Percentiles rank a stretch among this genome's conserved stretches.
phyloP scores from a whole-genome alignment of 2,888 invertebrate species.

The Oegoconia quadripuncta region DNA sequence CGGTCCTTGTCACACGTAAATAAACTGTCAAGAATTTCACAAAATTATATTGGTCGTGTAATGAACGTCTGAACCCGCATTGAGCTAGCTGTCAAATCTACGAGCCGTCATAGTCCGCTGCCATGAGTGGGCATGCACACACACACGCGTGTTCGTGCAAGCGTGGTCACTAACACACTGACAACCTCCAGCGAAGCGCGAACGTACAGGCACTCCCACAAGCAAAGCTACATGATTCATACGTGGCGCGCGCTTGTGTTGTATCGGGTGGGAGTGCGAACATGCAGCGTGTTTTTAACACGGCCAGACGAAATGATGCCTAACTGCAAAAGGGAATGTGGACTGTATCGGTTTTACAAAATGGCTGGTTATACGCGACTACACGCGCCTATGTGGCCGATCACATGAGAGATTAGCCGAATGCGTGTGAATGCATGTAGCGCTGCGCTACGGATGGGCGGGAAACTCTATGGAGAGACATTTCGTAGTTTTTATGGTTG shows the following conservation, averaged over 20 bases:
- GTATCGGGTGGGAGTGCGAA: conserved; percentile 76
- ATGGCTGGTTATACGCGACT: conserved; percentile 59
- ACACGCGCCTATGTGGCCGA: conserved; percentile 66
- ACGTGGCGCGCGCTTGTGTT: conserved; percentile 64
- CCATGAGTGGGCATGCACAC: conserved; percentile 75
- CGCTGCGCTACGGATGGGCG: conserved; percentile 63
- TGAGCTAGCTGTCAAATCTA: conserved; percentile 81
- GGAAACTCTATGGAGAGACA: conserved; percentile 54
- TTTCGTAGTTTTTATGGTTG: conserved; percentile 45
- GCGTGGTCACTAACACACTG: conserved; percentile 72
- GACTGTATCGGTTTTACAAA: conserved; percentile 68
- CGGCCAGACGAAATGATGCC: conserved; percentile 75
- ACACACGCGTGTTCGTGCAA: conserved; percentile 56
- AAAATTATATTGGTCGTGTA: conserved; percentile 71
- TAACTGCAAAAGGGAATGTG: conserved; percentile 64
- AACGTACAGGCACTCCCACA: conserved; percentile 64
- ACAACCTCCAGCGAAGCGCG: conserved; percentile 67
- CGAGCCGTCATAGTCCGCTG: conserved; percentile 79
- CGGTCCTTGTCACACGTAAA: conserved; percentile 51
- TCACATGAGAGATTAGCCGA: conserved; percentile 73
- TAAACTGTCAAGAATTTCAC: conserved; percentile 64
- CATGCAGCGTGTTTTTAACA: conserved; percentile 76
- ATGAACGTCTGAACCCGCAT: conserved; percentile 79
- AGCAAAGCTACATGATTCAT: conserved; percentile 58
- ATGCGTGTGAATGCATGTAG: conserved; percentile 75